Evolutionary conservation across 2,113 vertebrate species (phyloP).

Genomic region (Nerophis ophidion): DNA sequence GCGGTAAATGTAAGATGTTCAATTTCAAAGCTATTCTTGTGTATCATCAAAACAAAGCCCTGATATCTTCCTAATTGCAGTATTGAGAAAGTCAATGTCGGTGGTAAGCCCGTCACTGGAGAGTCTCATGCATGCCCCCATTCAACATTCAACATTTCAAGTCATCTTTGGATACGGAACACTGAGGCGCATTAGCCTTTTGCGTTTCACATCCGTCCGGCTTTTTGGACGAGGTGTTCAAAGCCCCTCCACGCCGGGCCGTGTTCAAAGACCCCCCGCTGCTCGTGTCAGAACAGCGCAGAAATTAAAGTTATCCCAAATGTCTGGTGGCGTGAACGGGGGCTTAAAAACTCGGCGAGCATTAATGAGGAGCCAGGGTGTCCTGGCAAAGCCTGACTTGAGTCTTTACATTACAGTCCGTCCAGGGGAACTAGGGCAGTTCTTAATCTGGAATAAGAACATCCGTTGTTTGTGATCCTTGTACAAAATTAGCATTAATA

Average conservation of each 20-base stretch:
- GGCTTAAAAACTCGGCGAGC: conserved; percentile 80
- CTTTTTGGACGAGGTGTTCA: conserved; percentile 90
- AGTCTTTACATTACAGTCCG: conserved; percentile 4
- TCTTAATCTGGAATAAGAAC: background rate
- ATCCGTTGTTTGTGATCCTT: background rate
- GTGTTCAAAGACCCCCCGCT: conserved; percentile 90
- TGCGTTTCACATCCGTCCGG: conserved; percentile 92
- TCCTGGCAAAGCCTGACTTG: conserved; percentile 72
- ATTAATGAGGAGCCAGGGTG: conserved; percentile 76
- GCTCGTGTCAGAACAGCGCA: conserved; percentile 89
- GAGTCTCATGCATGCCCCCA: no score
- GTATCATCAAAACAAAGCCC: no score
- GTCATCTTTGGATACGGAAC: conserved; percentile 80
- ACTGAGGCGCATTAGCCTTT: conserved; percentile 88
- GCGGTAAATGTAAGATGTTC: no score
- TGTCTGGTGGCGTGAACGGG: conserved; percentile 78
- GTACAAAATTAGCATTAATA: background rate
- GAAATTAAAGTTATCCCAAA: conserved; percentile 91
- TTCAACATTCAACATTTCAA: conserved; percentile 83
- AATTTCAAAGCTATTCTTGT: no score
- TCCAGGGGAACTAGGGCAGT: background rate
- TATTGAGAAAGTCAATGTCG: no score
- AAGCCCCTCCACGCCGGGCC: conserved; percentile 82
- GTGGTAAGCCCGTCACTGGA: no score
- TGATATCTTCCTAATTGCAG: no score